Percentiles rank a stretch among this genome's conserved stretches.
Evolutionary conservation across 1,140 invertebrate genomes (phyloP).

Genomic region (Papilio aristodemus): DNA sequence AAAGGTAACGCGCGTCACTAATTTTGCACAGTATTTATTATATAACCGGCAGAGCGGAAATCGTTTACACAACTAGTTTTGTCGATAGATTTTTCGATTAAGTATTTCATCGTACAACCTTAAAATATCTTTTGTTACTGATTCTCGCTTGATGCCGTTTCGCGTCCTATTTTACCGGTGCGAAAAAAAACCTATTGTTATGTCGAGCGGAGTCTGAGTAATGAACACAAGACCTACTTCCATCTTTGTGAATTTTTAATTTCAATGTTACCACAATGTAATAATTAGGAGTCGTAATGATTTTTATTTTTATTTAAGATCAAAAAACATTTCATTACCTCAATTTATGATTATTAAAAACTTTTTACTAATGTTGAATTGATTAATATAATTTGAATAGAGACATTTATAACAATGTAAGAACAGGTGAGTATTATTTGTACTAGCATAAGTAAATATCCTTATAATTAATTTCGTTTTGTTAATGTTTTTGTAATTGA

Average conservation of each 20-base stretch:
- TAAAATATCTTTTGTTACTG: conserved; percentile 14
- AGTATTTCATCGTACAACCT: not conserved
- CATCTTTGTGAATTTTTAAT: not conserved
- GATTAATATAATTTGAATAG: too few relatives aligned
- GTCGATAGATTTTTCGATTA: not conserved
- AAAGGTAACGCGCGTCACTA: not conserved
- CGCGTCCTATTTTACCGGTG: not conserved
- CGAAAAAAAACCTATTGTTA: conserved; percentile 9
- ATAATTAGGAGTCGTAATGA: not conserved
- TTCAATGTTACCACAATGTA: not conserved
- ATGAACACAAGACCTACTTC: conserved; percentile 12
- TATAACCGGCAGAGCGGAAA: not conserved
- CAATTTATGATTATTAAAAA: too few relatives aligned
- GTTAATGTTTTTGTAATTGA: too few relatives aligned
- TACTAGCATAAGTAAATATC: too few relatives aligned
- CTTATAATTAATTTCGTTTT: too few relatives aligned
- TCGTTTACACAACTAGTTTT: conserved; percentile 5
- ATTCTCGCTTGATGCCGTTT: conserved; percentile 1
- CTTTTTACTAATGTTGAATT: too few relatives aligned
- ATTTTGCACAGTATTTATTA: not conserved
- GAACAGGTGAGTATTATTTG: too few relatives aligned
- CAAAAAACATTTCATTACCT: too few relatives aligned
- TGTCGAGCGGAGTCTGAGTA: conserved; percentile 8
- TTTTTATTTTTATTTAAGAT: not conserved
- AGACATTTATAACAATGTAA: too few relatives aligned